Conservation (phyloP, 2,797 vertebrate genomes). For the Brachyrhaphis roseni region DNA sequence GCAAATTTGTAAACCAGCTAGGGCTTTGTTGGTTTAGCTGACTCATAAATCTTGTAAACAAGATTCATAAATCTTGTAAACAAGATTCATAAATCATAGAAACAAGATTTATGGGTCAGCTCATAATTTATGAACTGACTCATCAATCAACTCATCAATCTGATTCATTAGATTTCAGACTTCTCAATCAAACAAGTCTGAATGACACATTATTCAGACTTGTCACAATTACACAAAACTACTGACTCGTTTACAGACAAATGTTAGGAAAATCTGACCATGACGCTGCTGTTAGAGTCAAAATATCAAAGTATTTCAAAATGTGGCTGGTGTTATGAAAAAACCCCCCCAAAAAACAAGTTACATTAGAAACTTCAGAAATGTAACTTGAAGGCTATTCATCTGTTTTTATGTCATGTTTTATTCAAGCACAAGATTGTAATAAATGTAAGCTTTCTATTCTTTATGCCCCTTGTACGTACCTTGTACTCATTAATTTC, state of each 20-base stretch:
- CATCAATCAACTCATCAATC: too few species aligned
- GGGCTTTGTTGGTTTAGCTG: not conserved
- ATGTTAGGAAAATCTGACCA: not conserved
- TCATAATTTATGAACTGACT: too few species aligned
- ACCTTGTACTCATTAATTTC: constrained; percentile 99
- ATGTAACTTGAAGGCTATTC: not conserved
- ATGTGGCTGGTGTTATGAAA: not conserved
- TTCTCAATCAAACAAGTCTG: too few species aligned
- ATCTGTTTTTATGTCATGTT: not conserved
- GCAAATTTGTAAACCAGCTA: constrained; percentile 40
- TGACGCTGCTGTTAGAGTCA: not conserved
- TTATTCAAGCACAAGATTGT: not conserved
- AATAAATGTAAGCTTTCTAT: not conserved
- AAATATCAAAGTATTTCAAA: not conserved
- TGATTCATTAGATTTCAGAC: too few species aligned
- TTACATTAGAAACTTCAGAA: not conserved
- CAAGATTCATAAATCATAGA: too few species aligned
- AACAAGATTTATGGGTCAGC: too few species aligned
- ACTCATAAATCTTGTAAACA: not conserved
- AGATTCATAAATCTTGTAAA: not conserved
- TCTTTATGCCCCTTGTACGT: not conserved
- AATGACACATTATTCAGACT: not conserved
- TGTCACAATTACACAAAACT: not conserved
- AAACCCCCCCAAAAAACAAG: not conserved
- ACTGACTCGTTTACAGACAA: not conserved